phyloP scores from a whole-genome alignment of 1,140 invertebrate genomes.

The Vollenhovia emeryi region DNA sequence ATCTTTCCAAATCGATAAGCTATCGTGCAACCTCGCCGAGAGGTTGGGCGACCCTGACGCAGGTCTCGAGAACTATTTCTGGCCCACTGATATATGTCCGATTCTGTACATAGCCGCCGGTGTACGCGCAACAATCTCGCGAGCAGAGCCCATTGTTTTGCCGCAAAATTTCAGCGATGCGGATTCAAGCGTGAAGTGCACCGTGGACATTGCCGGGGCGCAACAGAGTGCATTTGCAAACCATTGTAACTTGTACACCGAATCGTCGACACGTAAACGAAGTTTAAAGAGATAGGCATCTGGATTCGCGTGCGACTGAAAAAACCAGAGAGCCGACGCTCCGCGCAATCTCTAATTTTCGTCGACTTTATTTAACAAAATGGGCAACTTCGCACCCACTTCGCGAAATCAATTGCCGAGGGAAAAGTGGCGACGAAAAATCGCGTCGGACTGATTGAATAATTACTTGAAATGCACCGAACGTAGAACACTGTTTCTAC shows the following conservation, averaged over 20 bases:
- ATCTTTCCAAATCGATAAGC: conserved; percentile 39
- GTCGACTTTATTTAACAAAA: neutral
- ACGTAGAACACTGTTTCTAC: neutral
- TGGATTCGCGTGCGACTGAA: neutral
- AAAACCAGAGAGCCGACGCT: neutral
- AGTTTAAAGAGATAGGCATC: conserved; percentile 25
- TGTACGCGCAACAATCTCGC: conserved; percentile 13
- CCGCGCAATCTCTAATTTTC: neutral
- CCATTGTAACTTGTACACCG: neutral
- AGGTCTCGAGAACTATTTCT: conserved; percentile 68
- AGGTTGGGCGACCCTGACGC: conserved; percentile 69
- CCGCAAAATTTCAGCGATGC: conserved; percentile 28
- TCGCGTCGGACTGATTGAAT: neutral
- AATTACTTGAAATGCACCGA: neutral
- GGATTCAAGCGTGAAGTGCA: neutral
- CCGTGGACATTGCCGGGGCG: neutral
- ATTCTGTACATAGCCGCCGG: conserved; percentile 31
- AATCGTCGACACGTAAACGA: neutral
- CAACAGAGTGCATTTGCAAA: neutral
- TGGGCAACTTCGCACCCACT: neutral
- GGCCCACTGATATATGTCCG: conserved; percentile 50
- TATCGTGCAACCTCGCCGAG: conserved; percentile 28
- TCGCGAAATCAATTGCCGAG: neutral
- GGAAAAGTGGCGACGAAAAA: neutral
- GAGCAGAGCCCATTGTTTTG: conserved; percentile 34